Conservation (phyloP, 64 coral and sea anemone species). For the Acropora yongei region DNA sequence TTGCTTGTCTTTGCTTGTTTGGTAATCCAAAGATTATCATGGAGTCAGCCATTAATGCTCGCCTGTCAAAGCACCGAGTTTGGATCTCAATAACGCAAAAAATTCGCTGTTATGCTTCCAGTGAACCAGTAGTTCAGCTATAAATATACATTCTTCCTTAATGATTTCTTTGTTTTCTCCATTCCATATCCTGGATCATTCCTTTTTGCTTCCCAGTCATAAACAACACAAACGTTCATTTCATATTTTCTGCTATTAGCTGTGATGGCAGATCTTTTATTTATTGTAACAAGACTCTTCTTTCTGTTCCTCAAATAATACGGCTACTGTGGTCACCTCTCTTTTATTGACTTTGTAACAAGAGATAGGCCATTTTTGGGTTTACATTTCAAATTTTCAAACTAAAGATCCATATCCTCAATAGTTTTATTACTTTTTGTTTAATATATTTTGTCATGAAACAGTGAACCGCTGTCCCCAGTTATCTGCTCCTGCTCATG, state of each 20-base stretch:
- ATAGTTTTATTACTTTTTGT: neutral
- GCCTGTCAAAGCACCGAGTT: neutral
- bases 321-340: neutral
- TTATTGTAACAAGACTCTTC: neutral
- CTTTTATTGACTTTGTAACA: neutral
- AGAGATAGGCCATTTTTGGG: neutral
- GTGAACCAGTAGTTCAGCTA: neutral
- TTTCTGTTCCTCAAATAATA: neutral
- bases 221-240: neutral
- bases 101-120: neutral
- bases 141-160: neutral
- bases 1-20: neutral
- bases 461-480: conserved; percentile 54
- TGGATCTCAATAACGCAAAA: neutral
- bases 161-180: neutral
- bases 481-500: conserved; percentile 8
- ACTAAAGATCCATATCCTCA: neutral
- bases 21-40: neutral
- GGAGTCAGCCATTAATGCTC: neutral
- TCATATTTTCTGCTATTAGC: too few species aligned
- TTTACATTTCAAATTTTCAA: neutral
- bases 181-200: neutral
- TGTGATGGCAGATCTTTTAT: neutral
- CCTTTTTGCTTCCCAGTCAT: neutral
- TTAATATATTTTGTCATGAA: neutral